A percentile compares a stretch with the other conserved stretches of the same genome.
Evolutionary conservation across 2,797 vertebrate genomes (phyloP).

Genomic region (Bucorvus abyssinicus): DNA sequence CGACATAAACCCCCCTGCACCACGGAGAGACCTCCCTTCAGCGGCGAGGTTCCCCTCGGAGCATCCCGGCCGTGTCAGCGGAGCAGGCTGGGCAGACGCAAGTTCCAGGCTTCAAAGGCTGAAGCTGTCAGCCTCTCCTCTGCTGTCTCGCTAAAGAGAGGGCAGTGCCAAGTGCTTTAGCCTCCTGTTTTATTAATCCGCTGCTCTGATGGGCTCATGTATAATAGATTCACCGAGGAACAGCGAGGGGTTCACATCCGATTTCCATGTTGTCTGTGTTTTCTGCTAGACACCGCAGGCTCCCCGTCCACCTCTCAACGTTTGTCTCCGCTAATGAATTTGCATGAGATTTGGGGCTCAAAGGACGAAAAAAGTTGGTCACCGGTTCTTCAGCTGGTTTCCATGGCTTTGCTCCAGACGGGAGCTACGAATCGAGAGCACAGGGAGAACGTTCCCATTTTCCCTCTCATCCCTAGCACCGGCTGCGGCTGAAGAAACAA

Average conservation of each 20-base stretch:
- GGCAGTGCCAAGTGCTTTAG: conserved; percentile 58
- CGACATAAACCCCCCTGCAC: background rate
- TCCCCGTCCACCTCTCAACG: background rate
- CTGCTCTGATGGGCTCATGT: conserved; percentile 63
- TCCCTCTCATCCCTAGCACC: background rate
- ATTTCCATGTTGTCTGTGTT: background rate
- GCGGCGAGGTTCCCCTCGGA: background rate
- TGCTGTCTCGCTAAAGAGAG: conserved; percentile 16
- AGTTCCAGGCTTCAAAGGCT: conserved; percentile 3
- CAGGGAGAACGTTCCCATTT: background rate
- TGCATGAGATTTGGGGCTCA: background rate
- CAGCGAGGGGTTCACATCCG: conserved; percentile 39
- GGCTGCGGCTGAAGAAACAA: background rate
- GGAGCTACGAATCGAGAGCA: background rate
- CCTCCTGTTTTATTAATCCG: conserved; percentile 76
- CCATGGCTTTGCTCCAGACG: background rate
- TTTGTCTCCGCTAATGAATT: background rate
- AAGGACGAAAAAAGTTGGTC: background rate
- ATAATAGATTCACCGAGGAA: conserved; percentile 73
- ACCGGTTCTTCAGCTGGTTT: background rate
- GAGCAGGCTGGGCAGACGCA: background rate
- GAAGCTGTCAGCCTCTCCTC: conserved; percentile 24
- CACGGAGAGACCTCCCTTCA: background rate
- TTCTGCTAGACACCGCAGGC: background rate
- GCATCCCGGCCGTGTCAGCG: background rate